These are phyloP conservation scores for Syngnathus scovelli DNA, from an alignment of 2,113 vertebrate genomes.

Conservation along the genomic window DNA sequence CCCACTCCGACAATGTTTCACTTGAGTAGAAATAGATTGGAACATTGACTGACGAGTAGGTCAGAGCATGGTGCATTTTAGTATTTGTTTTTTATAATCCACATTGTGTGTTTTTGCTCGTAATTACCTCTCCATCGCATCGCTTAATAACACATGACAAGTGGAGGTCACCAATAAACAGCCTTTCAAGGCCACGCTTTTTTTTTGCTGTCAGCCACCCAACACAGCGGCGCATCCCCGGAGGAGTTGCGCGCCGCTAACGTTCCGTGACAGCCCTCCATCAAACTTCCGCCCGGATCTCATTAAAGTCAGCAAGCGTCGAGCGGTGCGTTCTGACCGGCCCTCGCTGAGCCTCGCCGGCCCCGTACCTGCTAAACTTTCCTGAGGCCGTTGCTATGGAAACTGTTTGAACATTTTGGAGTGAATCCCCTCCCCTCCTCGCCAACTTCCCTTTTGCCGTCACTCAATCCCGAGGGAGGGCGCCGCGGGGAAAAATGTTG, in stretches of 20 bases:
- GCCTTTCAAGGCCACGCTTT: not conserved
- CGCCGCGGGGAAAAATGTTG: slow-evolving; percentile 11
- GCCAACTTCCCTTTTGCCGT: not conserved
- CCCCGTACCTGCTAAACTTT: slow-evolving; percentile 27
- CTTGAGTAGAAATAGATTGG: not conserved
- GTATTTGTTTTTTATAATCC: no score
- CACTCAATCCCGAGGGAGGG: slow-evolving; percentile 23
- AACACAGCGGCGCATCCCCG: not conserved
- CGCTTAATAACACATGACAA: not conserved
- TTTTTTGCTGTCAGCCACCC: not conserved
- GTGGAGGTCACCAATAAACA: not conserved
- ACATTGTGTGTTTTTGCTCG: not conserved
- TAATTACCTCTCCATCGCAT: not conserved
- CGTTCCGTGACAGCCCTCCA: slow-evolving; percentile 16
- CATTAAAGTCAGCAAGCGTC: slow-evolving; percentile 20
- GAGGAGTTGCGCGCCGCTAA: not conserved
- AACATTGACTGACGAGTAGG: not conserved
- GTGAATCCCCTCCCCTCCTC: not conserved
- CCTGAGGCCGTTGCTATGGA: slow-evolving; percentile 40
- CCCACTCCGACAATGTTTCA: not conserved
- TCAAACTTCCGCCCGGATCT: slow-evolving; percentile 17
- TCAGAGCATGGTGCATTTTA: not conserved
- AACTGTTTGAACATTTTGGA: slow-evolving; percentile 34
- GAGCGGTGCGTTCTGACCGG: slow-evolving; percentile 17
- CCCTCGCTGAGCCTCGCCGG: slow-evolving; percentile 15